Evolutionary conservation across 1,140 invertebrate genomes (phyloP).

Genomic region (Drosophila triauraria): DNA sequence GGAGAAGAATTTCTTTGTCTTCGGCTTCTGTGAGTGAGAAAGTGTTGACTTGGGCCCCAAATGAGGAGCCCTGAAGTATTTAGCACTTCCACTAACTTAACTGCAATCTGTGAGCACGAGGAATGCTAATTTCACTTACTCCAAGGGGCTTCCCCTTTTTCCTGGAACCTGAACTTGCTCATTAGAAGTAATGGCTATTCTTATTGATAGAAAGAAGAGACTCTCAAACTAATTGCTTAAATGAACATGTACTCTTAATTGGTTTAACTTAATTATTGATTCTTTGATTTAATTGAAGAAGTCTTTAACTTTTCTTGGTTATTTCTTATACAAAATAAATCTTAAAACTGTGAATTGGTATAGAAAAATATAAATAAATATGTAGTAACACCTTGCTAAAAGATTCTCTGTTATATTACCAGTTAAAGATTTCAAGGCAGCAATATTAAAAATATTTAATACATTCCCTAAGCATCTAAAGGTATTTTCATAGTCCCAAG

Average conservation of each 20-base stretch:
- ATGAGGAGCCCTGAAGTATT: conserved; percentile 23
- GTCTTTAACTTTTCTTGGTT: accelerated
- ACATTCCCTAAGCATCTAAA: not conserved
- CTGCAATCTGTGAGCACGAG: conserved; percentile 17
- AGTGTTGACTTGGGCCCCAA: conserved; percentile 41
- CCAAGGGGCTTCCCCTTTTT: conserved; percentile 4
- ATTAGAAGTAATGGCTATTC: conserved; percentile 12
- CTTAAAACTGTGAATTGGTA: not conserved
- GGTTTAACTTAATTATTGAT: not conserved
- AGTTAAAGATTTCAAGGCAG: not conserved
- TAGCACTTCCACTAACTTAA: conserved; percentile 47
- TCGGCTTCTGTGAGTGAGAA: conserved; percentile 37
- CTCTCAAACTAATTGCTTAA: not conserved
- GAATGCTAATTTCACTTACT: conserved; percentile 41
- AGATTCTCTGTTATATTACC: not conserved
- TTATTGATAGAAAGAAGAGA: not conserved
- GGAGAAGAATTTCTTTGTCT: conserved; percentile 25
- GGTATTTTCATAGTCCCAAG: not conserved
- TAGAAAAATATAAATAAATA: not conserved
- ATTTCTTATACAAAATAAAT: not conserved
- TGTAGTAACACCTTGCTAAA: not conserved
- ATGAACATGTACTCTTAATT: conserved; percentile 1
- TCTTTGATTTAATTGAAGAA: not conserved
- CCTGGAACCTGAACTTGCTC: not conserved
- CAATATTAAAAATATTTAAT: not conserved